phyloP scores from a whole-genome alignment of 1,140 invertebrate species.

The Ptiloglossa arizonensis region DNA sequence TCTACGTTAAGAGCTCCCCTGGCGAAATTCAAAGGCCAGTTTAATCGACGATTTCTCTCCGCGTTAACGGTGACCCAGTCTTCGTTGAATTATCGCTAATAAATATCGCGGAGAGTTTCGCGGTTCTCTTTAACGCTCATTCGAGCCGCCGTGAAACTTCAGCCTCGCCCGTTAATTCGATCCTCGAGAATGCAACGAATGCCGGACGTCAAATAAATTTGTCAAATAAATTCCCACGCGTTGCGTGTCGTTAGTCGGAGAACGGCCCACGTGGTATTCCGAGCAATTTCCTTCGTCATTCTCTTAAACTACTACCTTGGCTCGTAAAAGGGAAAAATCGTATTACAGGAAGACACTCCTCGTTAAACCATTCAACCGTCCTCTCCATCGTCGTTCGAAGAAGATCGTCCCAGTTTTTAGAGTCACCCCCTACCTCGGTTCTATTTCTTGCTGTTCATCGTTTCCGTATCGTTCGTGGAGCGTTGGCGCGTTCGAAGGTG shows the following conservation, averaged over 20 bases:
- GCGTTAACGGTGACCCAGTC: background rate
- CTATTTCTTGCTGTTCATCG: too few relatives aligned
- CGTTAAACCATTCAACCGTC: too few relatives aligned
- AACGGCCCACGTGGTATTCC: slow-evolving; percentile 7
- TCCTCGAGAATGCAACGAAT: slow-evolving; percentile 19
- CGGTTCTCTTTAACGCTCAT: slow-evolving; percentile 32
- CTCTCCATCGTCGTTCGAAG: too few relatives aligned
- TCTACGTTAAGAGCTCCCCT: too few relatives aligned
- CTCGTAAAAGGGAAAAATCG: slow-evolving; percentile 1
- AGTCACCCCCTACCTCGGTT: too few relatives aligned
- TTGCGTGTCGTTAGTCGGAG: slow-evolving; percentile 32
- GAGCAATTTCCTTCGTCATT: slow-evolving; percentile 6
- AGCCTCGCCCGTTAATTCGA: slow-evolving; percentile 29
- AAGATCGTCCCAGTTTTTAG: too few relatives aligned
- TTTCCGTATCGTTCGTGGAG: too few relatives aligned
- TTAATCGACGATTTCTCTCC: background rate
- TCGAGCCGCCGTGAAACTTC: slow-evolving; percentile 31
- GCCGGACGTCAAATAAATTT: slow-evolving; percentile 43
- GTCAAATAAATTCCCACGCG: slow-evolving; percentile 49
- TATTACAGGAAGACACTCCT: too few relatives aligned
- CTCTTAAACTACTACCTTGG: background rate
- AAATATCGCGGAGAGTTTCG: slow-evolving; percentile 15
- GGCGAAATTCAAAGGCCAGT: background rate
- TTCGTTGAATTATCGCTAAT: slow-evolving; percentile 22
- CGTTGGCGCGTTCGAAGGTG: too few relatives aligned